A percentile compares a stretch with the other conserved stretches of the same genome.
Evolutionary conservation across 2,113 vertebrate species (phyloP).

Genomic region (Balaeniceps rex): DNA sequence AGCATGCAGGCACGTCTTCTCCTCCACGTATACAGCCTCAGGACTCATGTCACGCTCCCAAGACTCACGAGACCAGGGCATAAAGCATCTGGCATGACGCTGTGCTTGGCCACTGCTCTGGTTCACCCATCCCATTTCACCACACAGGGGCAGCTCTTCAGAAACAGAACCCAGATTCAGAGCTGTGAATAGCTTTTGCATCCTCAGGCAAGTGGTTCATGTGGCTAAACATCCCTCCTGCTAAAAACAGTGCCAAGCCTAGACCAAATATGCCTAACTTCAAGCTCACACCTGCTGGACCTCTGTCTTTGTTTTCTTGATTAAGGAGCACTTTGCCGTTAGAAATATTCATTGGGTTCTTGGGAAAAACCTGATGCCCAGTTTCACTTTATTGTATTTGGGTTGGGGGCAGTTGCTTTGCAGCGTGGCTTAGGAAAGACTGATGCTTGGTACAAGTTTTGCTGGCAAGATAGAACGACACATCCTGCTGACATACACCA

Average conservation of each 20-base stretch:
- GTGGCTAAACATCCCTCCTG: background rate
- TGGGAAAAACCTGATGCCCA: background rate
- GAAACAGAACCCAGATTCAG: background rate
- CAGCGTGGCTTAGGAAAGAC: background rate
- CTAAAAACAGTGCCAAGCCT: background rate
- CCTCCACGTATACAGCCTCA: background rate
- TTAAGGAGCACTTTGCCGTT: background rate
- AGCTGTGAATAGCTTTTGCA: background rate
- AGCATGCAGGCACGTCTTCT: background rate
- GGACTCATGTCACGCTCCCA: fast-evolving
- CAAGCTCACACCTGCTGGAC: background rate
- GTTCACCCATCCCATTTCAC: background rate
- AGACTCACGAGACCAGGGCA: background rate
- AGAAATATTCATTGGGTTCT: background rate
- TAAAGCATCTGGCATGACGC: background rate
- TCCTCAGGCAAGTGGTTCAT: background rate
- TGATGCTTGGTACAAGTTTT: background rate
- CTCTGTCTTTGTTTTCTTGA: background rate
- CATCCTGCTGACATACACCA: background rate
- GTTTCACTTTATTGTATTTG: background rate
- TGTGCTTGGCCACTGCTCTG: background rate
- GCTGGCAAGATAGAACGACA: background rate
- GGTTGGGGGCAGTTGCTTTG: background rate
- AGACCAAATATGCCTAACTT: background rate
- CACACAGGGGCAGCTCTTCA: background rate